Base-by-base conservation (phyloP, 2,888 invertebrate genomes). In the Heliconius erato region DNA sequence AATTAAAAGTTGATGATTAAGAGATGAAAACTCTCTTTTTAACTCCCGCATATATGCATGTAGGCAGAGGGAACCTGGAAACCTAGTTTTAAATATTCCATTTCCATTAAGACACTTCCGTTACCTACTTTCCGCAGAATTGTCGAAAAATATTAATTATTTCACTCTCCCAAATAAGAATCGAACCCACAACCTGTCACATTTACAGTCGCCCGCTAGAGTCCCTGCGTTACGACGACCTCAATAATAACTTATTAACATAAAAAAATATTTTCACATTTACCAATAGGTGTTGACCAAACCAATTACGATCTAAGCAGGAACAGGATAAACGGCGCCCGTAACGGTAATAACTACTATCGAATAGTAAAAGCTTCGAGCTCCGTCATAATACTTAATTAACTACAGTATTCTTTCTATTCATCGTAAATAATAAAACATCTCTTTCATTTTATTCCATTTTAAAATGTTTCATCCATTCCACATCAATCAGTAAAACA, bases 261-360 rank as follows among this genome's bases (percentile, higher is more conserved):
- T 44, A 19, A 76, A 49, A 59, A 23, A 54, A 79, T 11, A 28
- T 14, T 79, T 72, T n/a, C 12, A 63, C 12, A 63, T 63, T 63
- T 65, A 82, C 81, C 79, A 40, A 76, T 91, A 95, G 95, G 95
- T 91, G 86, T 90, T 84, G 91, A 92, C 81, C 90, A 91, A 26
- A 88, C 91, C 67, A 95, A 95, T 91, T 95, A 95, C 86, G 94
- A 95, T 84, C 83, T 93, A 87, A 95, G 95, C 92, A 89, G 95
- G 86, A 93, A 93, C 85, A 90, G 89, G 84, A 86, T 92, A 79
- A 91, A 90, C 79, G 87, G 88, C 86, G 86, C 84, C 4, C 79
- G 79, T 69, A 85, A 85, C 79, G 87, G 86, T 86, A 86, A 85
- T 49, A 44, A 78, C 78, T 11, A 35, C 59, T 76, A 26, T 76